A percentile compares a stretch with the other conserved stretches of the same genome.
phyloP scores from a whole-genome alignment of 2,113 vertebrate genomes.

The Pseudorasbora parva region DNA sequence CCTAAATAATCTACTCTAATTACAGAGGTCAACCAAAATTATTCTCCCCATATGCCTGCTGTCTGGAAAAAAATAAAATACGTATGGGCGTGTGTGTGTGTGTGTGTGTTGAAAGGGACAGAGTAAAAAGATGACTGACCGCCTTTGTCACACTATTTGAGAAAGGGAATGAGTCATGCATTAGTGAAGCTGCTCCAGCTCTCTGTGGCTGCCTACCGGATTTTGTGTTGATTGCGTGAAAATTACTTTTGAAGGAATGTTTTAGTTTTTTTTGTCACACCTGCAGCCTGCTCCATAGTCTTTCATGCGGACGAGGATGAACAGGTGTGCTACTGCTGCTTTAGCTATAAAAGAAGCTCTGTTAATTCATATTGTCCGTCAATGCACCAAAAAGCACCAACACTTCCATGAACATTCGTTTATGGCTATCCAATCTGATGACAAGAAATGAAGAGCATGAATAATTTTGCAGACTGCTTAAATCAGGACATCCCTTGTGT shows the following conservation, averaged over 20 bases:
- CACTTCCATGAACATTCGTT: not conserved
- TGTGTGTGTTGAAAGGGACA: constrained; percentile 5
- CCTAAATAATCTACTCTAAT: constrained; percentile 60
- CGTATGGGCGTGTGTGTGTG: not conserved
- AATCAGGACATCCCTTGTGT: not conserved
- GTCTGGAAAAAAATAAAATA: constrained; percentile 46
- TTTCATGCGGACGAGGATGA: not conserved
- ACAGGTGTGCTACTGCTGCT: constrained; percentile 34
- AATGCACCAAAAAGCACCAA: not conserved
- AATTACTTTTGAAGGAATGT: constrained; percentile 29
- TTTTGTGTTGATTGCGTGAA: constrained; percentile 33
- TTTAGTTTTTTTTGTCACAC: constrained; percentile 29
- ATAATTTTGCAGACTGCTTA: not conserved
- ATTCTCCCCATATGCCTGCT: constrained; percentile 64
- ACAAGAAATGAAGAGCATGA: not conserved
- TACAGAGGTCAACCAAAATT: constrained; percentile 69
- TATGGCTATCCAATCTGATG: not conserved
- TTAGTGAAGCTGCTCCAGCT: constrained; percentile 31
- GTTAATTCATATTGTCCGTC: not conserved
- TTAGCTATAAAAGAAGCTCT: not conserved
- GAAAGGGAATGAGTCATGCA: constrained; percentile 42
- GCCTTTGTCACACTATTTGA: constrained; percentile 46
- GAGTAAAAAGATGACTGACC: constrained; percentile 7
- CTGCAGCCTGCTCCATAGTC: constrained; percentile 9
- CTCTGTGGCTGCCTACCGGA: constrained; percentile 31